Percentiles rank a stretch among this genome's conserved stretches.
Conservation (phyloP, 2,888 invertebrate genomes). For the Lepidocyrtoides sp. region DNA sequence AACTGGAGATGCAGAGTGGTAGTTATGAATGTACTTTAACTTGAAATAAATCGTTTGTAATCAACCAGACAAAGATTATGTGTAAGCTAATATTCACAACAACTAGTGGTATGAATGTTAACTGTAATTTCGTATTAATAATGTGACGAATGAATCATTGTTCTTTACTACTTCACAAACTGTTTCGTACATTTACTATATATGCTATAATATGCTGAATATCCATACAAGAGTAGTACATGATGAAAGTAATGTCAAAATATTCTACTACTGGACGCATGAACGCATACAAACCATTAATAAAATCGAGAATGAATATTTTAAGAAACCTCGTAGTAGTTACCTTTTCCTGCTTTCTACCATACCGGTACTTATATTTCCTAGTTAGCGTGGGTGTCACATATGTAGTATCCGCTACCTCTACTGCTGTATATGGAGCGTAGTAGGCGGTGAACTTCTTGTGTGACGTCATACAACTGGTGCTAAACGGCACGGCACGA, state of each 20-base stretch:
- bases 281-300: slow-evolving; percentile 43
- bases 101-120: background rate
- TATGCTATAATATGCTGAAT: background rate
- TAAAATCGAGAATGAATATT: slow-evolving; percentile 58
- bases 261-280: background rate
- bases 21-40: slow-evolving; percentile 33
- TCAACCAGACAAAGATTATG: slow-evolving; percentile 77
- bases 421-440: too few relatives aligned
- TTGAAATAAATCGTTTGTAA: slow-evolving; percentile 13
- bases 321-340: slow-evolving; percentile 7
- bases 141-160: slow-evolving; percentile 43
- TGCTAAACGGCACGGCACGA: too few relatives aligned
- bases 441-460: too few relatives aligned
- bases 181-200: slow-evolving; percentile 59
- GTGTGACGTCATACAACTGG: too few relatives aligned
- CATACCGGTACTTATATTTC: too few relatives aligned
- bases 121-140: slow-evolving; percentile 35
- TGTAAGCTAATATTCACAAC: slow-evolving; percentile 8
- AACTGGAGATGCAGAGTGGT: slow-evolving; percentile 99
- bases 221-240: background rate
- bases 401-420: too few relatives aligned
- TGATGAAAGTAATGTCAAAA: slow-evolving; percentile 21
- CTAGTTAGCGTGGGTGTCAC: too few relatives aligned
- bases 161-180: slow-evolving; percentile 46
- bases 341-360: too few relatives aligned